These are phyloP conservation scores for Metridium senile DNA, from an alignment of 92 coral and sea anemone species.

Conservation along the genomic window DNA sequence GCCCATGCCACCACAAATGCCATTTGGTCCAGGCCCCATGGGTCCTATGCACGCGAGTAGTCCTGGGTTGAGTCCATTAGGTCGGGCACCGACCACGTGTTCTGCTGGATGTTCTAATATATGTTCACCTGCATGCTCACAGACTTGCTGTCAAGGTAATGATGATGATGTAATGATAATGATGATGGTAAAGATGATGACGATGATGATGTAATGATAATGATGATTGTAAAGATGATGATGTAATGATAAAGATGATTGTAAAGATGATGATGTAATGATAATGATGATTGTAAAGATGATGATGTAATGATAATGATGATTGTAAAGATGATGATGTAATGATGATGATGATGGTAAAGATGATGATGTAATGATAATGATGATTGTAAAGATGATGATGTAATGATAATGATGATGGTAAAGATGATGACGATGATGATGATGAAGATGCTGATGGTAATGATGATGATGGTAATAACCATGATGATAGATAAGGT, in stretches of 20 bases:
- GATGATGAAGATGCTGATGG: too few relatives aligned
- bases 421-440: too few relatives aligned
- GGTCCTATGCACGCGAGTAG: conserved; percentile 6
- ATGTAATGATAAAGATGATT: neutral
- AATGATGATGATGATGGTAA: too few relatives aligned
- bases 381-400: too few relatives aligned
- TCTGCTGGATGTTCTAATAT: conserved; percentile 30
- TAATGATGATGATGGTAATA: too few relatives aligned
- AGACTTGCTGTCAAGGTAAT: conserved; percentile 30
- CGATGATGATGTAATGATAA: neutral
- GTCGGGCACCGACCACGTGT: conserved; percentile 31
- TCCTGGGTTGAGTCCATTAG: conserved; percentile 31
- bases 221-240: neutral
- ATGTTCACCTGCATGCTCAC: conserved; percentile 42
- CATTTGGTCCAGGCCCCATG: conserved; percentile 23
- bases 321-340: neutral
- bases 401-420: too few relatives aligned
- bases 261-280: neutral
- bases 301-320: neutral
- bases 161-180: neutral
- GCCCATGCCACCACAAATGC: too few relatives aligned
- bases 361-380: too few relatives aligned
- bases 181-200: neutral
- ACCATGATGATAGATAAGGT: too few relatives aligned
- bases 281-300: neutral